Evolutionary conservation across 2,888 invertebrate species (phyloP), one percentile per base, ranked within the genome.

Genomic region (Aradus depressus): DNA sequence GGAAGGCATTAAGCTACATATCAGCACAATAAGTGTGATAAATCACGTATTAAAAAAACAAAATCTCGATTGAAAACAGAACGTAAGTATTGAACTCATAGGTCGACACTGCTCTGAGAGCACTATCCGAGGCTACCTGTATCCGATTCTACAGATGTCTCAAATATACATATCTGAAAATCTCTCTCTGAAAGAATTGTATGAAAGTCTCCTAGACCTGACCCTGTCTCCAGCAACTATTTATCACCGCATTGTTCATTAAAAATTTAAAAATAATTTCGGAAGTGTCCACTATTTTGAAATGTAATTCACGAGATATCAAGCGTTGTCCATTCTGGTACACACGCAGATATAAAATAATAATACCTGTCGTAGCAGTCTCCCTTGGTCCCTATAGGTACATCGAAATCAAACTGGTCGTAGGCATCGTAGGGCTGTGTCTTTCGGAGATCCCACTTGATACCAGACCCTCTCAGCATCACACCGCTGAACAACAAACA

Each of bases 391-490:
- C 98, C 98, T 61, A 98, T 84, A 8, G 98, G 98, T 1, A 99
- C 80, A 65, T 99, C 98, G 67, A 98, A 98, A 12, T 98, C 95
- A 1, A 97, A 75, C 47, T 82, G 72, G 63, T 91, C 76, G 66
- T 99, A 98, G 0, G 89, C 95, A 68, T 98, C 98, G 68, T 98
- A 99, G 0, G 98, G 98, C 67, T 92, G 88, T 12, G 83, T 72
- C 70, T 97, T 96, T 47, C 98, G 78, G 39, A 98, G 71, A 68
- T 99, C 98, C 96, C 98, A 99, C 68, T 96, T 95, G 61, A 98
- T 93, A 14, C 98, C 98, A 0, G 96, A 96, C 0, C 97, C 97
- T 48, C 98, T 77, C 23, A 98, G 71, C 97, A 99, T 97, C 2
- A 97, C 96, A 3, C 98, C 98, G 66, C 95, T 95, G 68, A 39